Evolutionary conservation across 1,140 invertebrate genomes (phyloP).

Genomic region (Phocides pigmalion): DNA sequence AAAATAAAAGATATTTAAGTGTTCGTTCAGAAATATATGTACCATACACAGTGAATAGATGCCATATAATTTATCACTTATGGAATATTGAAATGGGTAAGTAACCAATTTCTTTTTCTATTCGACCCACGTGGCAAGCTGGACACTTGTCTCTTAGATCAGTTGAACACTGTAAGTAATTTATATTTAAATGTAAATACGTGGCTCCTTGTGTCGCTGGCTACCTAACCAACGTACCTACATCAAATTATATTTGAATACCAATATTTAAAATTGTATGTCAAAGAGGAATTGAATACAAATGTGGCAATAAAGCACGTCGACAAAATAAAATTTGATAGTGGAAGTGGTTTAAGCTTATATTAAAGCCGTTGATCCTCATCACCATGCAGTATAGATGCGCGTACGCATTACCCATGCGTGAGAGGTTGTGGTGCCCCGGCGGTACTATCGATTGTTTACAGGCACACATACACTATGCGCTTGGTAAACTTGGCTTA

Average conservation of each 20-base stretch:
- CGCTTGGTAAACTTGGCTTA: conserved; percentile 44
- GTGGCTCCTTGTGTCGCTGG: not conserved
- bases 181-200: conserved; percentile 1
- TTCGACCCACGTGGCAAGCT: no score
- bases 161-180: not conserved
- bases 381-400: conserved; percentile 68
- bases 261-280: conserved; percentile 31
- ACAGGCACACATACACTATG: conserved; percentile 54
- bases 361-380: conserved; percentile 57
- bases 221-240: not conserved
- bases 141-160: not conserved
- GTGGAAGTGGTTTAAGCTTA: conserved; percentile 54
- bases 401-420: conserved; percentile 72
- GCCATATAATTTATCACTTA: no score
- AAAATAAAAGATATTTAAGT: no score
- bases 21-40: not conserved
- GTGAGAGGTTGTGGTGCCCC: conserved; percentile 56
- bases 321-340: conserved; percentile 68
- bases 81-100: no score
- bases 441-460: conserved; percentile 74
- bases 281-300: conserved; percentile 69
- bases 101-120: no score
- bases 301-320: conserved; percentile 66
- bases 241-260: conserved; percentile 21
- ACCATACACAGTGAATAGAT: no score